A percentile compares a stretch with the other conserved stretches of the same genome.
phyloP scores from a whole-genome alignment of 2,797 vertebrate species.

The Characodon lateralis region DNA sequence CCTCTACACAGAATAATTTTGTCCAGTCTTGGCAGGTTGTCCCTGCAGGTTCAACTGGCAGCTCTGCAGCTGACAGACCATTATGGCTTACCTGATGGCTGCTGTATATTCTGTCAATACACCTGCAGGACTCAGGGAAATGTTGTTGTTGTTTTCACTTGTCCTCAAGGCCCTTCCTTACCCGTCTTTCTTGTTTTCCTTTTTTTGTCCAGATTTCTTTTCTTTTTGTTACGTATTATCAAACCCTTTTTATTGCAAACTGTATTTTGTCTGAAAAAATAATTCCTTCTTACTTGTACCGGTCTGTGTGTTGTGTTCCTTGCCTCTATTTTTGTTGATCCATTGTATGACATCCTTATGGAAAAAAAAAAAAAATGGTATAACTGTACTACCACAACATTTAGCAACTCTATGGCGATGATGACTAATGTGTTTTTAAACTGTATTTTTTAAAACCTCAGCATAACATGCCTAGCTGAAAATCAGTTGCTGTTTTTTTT shows the following conservation, averaged over 20 bases:
- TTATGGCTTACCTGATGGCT: constrained; percentile 47
- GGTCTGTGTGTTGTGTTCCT: background rate
- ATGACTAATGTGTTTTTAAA: background rate
- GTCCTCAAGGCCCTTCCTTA: constrained; percentile 10
- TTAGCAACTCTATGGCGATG: background rate
- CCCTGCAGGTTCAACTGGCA: constrained; percentile 40
- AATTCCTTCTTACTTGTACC: background rate
- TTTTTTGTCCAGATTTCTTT: background rate
- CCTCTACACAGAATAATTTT: constrained; percentile 16
- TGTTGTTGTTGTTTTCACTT: constrained; percentile 20
- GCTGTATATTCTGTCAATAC: constrained; percentile 47
- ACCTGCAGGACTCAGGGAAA: constrained; percentile 25
- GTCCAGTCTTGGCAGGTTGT: constrained; percentile 50
- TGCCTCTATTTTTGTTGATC: background rate
- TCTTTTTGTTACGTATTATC: too few relatives aligned
- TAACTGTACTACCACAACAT: background rate
- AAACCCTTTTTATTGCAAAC: background rate
- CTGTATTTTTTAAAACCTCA: background rate
- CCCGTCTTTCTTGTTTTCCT: constrained; percentile 5
- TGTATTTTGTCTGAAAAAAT: background rate
- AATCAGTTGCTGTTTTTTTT: background rate
- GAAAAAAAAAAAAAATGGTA: background rate
- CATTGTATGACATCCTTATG: too few relatives aligned
- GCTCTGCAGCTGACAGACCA: constrained; percentile 56
- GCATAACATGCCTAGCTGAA: background rate